These are phyloP conservation scores for Latrodectus hesperus DNA, from an alignment of 2,888 invertebrate species.

Conservation along the genomic window DNA sequence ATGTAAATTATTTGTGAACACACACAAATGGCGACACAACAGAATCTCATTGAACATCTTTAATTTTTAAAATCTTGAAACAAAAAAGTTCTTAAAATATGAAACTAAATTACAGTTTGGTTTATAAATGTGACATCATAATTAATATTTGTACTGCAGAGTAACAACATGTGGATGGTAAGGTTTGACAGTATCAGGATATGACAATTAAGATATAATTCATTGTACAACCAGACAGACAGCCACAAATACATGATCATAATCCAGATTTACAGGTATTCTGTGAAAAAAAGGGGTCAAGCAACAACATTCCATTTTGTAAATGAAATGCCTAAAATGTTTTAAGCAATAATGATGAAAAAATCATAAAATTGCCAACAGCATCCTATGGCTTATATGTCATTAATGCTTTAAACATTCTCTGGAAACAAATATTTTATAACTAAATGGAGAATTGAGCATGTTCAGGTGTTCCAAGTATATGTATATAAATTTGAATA, in stretches of 20 bases:
- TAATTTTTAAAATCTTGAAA: constrained; percentile 46
- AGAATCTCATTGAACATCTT: constrained; percentile 32
- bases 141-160: constrained; percentile 50
- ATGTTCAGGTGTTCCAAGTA: too few relatives aligned
- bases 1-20: too few relatives aligned
- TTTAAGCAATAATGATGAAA: background rate
- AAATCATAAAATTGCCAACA: background rate
- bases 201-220: background rate
- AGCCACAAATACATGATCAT: constrained; percentile 17
- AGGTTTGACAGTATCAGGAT: constrained; percentile 1
- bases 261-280: background rate
- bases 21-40: too few relatives aligned
- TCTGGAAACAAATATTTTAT: too few relatives aligned
- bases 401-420: too few relatives aligned
- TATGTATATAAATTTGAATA: too few relatives aligned
- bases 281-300: background rate
- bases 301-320: background rate
- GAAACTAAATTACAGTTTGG: constrained; percentile 23
- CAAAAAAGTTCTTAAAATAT: constrained; percentile 10
- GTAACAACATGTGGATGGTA: constrained; percentile 24
- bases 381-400: too few relatives aligned
- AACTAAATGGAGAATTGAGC: too few relatives aligned
- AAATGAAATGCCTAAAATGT: background rate
- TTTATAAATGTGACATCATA: constrained; percentile 44
- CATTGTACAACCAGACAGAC: too few relatives aligned